These are phyloP conservation scores for Nomada fucata DNA, from an alignment of 2,888 invertebrate species.

Conservation along the genomic window DNA sequence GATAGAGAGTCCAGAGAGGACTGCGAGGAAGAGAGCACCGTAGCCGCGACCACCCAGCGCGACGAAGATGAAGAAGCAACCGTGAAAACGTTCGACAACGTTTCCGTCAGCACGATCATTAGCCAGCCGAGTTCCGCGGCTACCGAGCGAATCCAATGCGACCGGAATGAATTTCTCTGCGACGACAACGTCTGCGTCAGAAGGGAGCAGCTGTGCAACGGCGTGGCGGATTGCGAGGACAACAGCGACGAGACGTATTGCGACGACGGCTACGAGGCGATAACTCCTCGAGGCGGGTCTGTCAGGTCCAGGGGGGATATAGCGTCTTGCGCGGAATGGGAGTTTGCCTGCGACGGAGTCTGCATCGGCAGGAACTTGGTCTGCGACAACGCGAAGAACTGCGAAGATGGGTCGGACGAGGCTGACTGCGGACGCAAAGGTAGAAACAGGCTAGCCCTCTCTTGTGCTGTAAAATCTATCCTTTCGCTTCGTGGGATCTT, in stretches of 20 bases:
- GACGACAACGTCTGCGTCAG: constrained; percentile 85
- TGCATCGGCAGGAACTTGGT: constrained; percentile 85
- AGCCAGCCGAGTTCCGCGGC: background rate
- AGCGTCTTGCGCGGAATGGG: constrained; percentile 18
- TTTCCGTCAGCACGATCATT: background rate
- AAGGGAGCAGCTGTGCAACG: constrained; percentile 86
- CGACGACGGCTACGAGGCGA: constrained; percentile 20
- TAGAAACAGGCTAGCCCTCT: constrained; percentile 38
- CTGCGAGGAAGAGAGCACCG: background rate
- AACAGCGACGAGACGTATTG: constrained; percentile 88
- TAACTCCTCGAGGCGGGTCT: background rate
- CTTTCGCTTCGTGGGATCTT: constrained; percentile 42
- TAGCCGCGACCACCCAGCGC: no score
- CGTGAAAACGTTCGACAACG: no score
- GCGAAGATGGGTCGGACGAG: constrained; percentile 87
- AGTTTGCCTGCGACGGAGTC: constrained; percentile 84
- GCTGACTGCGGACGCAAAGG: constrained; percentile 67
- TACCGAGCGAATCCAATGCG: background rate
- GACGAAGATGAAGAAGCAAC: background rate
- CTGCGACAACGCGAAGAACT: constrained; percentile 87
- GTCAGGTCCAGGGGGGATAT: no score
- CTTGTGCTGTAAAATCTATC: constrained; percentile 29
- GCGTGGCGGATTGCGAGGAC: constrained; percentile 86
- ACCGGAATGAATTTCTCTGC: constrained; percentile 64
- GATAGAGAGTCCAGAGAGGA: background rate